Percentiles rank a stretch among this genome's conserved stretches.
phyloP scores from a whole-genome alignment of 2,888 invertebrate genomes.

The Neoascia interrupta region DNA sequence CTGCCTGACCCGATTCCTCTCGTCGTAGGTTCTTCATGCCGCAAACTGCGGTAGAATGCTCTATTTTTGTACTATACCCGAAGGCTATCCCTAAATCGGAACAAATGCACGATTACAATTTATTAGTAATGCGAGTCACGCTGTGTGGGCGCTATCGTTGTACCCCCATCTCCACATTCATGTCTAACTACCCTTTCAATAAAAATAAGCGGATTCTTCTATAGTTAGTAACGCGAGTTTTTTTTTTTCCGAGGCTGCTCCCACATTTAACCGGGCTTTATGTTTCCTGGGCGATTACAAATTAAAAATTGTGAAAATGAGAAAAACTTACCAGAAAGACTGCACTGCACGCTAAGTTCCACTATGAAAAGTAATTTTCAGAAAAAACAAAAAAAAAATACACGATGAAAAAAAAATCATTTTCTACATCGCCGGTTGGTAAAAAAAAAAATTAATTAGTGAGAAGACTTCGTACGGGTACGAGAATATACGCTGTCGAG shows the following conservation, averaged over 20 bases:
- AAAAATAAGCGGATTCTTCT: too few species aligned
- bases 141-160: conserved; percentile 2
- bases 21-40: conserved; percentile 1
- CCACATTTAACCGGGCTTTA: too few species aligned
- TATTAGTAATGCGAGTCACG: conserved; percentile 57
- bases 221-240: too few species aligned
- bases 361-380: background rate
- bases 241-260: too few species aligned
- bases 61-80: background rate
- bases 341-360: too few species aligned
- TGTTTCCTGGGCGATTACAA: conserved; percentile 33
- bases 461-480: conserved; percentile 36
- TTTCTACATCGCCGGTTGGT: conserved; percentile 21
- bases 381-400: background rate
- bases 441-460: conserved; percentile 61
- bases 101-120: conserved; percentile 60
- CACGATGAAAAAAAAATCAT: conserved; percentile 1
- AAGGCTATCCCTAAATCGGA: conserved; percentile 27
- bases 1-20: conserved; percentile 54
- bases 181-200: too few species aligned
- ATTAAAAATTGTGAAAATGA: conserved; percentile 40
- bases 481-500: conserved; percentile 33
- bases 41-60: conserved; percentile 26
- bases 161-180: background rate
- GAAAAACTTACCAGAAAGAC: conserved; percentile 27